A percentile compares a stretch with the other conserved stretches of the same genome.
Evolutionary conservation across 2,888 invertebrate species (phyloP).

Genomic region (Aspidiotus rigidus): DNA sequence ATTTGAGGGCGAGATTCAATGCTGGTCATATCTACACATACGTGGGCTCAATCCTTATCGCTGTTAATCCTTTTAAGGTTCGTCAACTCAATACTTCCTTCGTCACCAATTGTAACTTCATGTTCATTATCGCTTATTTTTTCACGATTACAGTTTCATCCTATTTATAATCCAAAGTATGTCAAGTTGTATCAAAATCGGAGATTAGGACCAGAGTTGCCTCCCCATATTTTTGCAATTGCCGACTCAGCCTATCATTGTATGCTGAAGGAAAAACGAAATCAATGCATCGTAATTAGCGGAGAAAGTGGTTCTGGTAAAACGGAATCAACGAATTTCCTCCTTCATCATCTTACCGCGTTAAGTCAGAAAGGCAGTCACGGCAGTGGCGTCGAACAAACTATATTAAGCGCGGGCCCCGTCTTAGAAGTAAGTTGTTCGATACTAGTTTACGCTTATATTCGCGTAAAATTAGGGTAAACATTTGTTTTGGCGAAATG

Average conservation of each 20-base stretch:
- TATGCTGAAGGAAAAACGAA: constrained; percentile 82
- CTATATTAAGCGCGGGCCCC: constrained; percentile 89
- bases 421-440: constrained; percentile 62
- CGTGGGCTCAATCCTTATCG: constrained; percentile 89
- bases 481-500: background rate
- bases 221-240: constrained; percentile 94
- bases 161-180: constrained; percentile 96
- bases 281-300: constrained; percentile 91
- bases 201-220: constrained; percentile 78
- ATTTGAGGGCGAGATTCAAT: constrained; percentile 76
- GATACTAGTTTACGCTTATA: too few species aligned
- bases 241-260: constrained; percentile 89
- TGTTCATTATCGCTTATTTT: background rate
- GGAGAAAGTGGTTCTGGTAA: constrained; percentile 94
- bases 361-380: constrained; percentile 88
- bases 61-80: constrained; percentile 78
- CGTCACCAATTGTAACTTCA: too few species aligned
- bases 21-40: constrained; percentile 93
- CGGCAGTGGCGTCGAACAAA: constrained; percentile 93
- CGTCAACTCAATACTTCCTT: background rate
- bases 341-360: constrained; percentile 88
- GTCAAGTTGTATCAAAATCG: constrained; percentile 91
- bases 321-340: constrained; percentile 91
- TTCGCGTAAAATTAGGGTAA: background rate
- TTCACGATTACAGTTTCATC: constrained; percentile 63